Base-by-base conservation (phyloP, 1,140 invertebrate species). In the Eriocheir sinensis region DNA sequence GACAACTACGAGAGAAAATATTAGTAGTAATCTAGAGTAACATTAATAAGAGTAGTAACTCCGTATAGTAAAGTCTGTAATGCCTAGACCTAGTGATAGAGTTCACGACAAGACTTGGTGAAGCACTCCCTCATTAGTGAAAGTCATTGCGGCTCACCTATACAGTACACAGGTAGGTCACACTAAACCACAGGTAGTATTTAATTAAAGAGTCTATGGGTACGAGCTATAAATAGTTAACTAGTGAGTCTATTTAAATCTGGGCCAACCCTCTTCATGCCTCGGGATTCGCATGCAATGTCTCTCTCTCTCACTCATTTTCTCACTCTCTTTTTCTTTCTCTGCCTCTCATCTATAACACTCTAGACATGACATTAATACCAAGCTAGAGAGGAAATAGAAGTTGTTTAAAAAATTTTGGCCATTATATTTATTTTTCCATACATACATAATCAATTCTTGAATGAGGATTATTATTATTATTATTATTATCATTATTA, bases 391-490 rank as follows among this genome's bases (percentile, higher is more conserved):
- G 60, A 91, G 93, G 93, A 93, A 93, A 93, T 89, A 89, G 93
- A 93, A 89, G 53, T 38, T 83, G 88, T 93, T 93, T 83, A 85
- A 60, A 91, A 90, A 88, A 79, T 94, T 80, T 94, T 53, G 44
- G 86, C 89, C 81, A 94, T 94, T 92, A 94, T 94, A 88, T 94
- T 94, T 94, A 94, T 94, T 94, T 91, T 79, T 86, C 91, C 94
- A 94, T 94, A 94, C 94, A 94, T 94, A 94, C 94, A 94, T 94
- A 91, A 94, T 94, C 83, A 91, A 94, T 60, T 89, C 89, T 89
- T 94, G 86, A 85, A 72, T 72, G 60, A 72, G 60, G 53, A 72
- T 72, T 72, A 72, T 72, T 72, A 72, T 72, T 72, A 72, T 72
- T 72, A 72, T 72, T 53, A 53, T 53, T 53, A 53, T 53, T 53